Evolutionary conservation across 2,113 vertebrate species (phyloP).

Genomic region (Scomber japonicus): DNA sequence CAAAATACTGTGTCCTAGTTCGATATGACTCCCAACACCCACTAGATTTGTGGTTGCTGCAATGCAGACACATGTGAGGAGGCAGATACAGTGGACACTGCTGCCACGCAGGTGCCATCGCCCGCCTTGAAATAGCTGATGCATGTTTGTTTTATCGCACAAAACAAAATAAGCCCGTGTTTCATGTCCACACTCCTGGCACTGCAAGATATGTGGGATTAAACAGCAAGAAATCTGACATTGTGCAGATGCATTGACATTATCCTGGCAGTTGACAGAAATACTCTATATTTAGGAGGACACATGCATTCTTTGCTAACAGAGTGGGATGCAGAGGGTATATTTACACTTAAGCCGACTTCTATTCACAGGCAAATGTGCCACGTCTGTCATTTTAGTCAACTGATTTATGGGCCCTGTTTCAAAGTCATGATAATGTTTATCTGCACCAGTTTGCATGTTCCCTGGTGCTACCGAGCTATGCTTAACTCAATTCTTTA

Average conservation of each 20-base stretch:
- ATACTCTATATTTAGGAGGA: slow-evolving; percentile 28
- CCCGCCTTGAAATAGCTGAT: slow-evolving; percentile 12
- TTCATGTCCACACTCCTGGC: slow-evolving; percentile 32
- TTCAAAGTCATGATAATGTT: slow-evolving; percentile 45
- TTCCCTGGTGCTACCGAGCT: slow-evolving; percentile 4
- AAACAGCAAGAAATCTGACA: slow-evolving; percentile 27
- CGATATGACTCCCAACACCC: slow-evolving; percentile 55
- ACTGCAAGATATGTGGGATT: slow-evolving; percentile 33
- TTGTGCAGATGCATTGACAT: not conserved
- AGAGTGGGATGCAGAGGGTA: not conserved
- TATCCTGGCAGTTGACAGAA: not conserved
- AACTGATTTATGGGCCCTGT: not conserved
- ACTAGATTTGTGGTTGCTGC: slow-evolving; percentile 67
- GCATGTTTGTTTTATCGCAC: not conserved
- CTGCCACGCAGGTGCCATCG: slow-evolving; percentile 15
- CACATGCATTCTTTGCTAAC: not conserved
- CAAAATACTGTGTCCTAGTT: slow-evolving; percentile 64
- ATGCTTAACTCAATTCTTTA: not conserved
- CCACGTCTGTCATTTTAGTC: slow-evolving; percentile 34
- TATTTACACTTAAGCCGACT: not conserved
- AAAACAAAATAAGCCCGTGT: not conserved
- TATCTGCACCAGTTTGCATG: slow-evolving; percentile 47
- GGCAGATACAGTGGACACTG: slow-evolving; percentile 26
- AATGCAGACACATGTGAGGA: slow-evolving; percentile 65
- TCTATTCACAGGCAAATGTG: slow-evolving; percentile 4